Conservation (phyloP, 2,113 vertebrate genomes). For the Neofelis nebulosa region DNA sequence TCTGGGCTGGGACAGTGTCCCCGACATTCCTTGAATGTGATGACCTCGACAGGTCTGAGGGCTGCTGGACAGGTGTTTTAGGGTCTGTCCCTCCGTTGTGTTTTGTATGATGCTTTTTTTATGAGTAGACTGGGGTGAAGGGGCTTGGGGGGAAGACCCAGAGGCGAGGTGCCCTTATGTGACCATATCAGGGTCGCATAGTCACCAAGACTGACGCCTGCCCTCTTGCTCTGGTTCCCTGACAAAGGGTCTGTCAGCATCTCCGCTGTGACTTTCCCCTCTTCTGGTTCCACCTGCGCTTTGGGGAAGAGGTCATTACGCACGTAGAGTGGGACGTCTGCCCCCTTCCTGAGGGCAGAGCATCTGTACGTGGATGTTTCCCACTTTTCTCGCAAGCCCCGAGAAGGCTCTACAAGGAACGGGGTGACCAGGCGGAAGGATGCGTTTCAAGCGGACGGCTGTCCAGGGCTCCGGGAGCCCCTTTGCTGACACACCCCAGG, state of each 20-base stretch:
- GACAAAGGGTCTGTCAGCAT: rapidly evolving
- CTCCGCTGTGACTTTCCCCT: background rate
- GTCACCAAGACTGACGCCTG: rapidly evolving
- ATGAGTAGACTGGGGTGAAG: rapidly evolving
- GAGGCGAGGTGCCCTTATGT: rapidly evolving
- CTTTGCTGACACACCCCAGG: rapidly evolving
- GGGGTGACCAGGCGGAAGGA: rapidly evolving
- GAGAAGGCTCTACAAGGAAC: rapidly evolving
- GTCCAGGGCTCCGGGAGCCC: background rate
- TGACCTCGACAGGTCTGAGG: rapidly evolving
- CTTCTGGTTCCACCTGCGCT: rapidly evolving
- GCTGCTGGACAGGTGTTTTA: rapidly evolving
- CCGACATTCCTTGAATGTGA: rapidly evolving
- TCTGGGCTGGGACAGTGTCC: background rate
- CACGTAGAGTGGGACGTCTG: background rate
- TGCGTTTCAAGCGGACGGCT: rapidly evolving
- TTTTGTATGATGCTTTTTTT: background rate
- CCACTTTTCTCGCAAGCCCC: rapidly evolving
- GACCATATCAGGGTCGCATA: rapidly evolving
- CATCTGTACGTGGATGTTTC: rapidly evolving
- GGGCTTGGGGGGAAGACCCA: too few relatives aligned
- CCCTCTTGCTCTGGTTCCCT: rapidly evolving
- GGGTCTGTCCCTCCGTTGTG: rapidly evolving
- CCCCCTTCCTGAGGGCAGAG: background rate
- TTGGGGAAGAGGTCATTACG: rapidly evolving